Evolutionary conservation across 2,797 vertebrate genomes (phyloP), one percentile per base, ranked within the genome.

Genomic region (Amphiprion clarkii): DNA sequence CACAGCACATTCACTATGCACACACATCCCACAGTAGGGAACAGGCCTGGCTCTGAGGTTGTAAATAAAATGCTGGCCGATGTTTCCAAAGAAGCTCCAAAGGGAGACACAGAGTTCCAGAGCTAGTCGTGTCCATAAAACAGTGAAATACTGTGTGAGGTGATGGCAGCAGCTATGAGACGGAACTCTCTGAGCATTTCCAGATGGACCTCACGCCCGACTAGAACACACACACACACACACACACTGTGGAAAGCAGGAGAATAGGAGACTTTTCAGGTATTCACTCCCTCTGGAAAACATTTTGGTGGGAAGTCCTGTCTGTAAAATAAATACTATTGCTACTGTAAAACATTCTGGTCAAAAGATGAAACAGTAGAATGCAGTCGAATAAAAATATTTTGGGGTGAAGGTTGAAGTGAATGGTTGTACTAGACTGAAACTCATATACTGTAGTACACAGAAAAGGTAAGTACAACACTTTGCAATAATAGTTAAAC

Each of bases 31-130:
- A 57, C 75, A 46, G 82, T 0, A 46, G 73, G 84, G 79, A 85
- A 10, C 59, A 29, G 53, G 31, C 56, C 53, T 13, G 68, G 36
- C 85, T 83, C 87, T 6, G 74, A 76, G 90, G 84, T 82, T 90
- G 89, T 93, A 95, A 94, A 95, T 93, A 93, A 91, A 87, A 90
- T 9, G 58, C 49, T 67, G 82, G 75, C 82, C 76, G 82, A 90
- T 91, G 90, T 92, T 92, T 88, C 86, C 83, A 90, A 87, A 93
- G 83, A 85, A 61, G 80, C 81, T 88, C 83, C 86, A 23, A 62
- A 65, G 80, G 87, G 91, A 92, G 86, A 87, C 75, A 9, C 56
- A 61, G 84, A 77, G 87, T 85, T 90, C 84, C 85, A 84, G 81
- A 91, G 83, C 75, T 63, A 78, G 62, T 72, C n/a, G 58, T 84